Conservation (phyloP, 2,888 invertebrate genomes). For the Stenichneumon culpator region DNA sequence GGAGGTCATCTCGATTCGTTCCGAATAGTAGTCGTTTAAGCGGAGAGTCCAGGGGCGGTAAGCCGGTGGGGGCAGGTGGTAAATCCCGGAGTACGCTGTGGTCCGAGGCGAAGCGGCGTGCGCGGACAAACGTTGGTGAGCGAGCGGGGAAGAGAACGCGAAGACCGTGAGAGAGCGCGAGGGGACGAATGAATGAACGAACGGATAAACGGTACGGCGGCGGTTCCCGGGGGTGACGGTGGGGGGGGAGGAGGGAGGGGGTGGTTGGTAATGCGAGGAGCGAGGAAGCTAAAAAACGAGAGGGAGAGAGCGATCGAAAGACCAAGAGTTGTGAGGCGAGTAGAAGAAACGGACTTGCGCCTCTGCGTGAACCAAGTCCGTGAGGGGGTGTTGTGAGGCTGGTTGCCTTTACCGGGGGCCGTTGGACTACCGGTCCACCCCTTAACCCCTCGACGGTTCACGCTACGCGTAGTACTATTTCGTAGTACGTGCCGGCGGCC, state of each 20-base stretch:
- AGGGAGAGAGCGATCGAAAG: slow-evolving; percentile 6
- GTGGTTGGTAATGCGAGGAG: neutral
- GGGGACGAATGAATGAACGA: slow-evolving; percentile 77
- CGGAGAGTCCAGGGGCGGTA: slow-evolving; percentile 3
- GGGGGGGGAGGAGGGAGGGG: slow-evolving; percentile 5
- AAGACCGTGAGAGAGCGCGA: slow-evolving; percentile 40
- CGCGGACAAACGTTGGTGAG: slow-evolving; percentile 38
- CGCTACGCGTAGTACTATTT: slow-evolving; percentile 77
- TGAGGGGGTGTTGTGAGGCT: slow-evolving; percentile 61
- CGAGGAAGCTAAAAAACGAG: neutral
- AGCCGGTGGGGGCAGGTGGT: slow-evolving; percentile 3
- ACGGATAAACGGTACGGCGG: slow-evolving; percentile 73
- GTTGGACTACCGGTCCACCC: slow-evolving; percentile 50
- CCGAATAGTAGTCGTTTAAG: slow-evolving; percentile 47
- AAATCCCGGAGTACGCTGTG: slow-evolving; percentile 47
- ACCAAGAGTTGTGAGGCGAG: slow-evolving; percentile 58
- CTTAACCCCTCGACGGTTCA: slow-evolving; percentile 66
- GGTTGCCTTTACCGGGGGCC: slow-evolving; percentile 31
- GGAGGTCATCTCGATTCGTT: slow-evolving; percentile 60
- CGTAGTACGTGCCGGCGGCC: slow-evolving; percentile 76
- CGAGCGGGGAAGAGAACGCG: slow-evolving; percentile 31
- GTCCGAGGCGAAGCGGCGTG: slow-evolving; percentile 28
- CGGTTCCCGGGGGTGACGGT: neutral
- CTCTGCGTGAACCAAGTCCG: slow-evolving; percentile 70
- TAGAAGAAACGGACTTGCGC: slow-evolving; percentile 77